Base-by-base conservation (phyloP, 2,797 vertebrate species). In the Sardinella longiceps region DNA sequence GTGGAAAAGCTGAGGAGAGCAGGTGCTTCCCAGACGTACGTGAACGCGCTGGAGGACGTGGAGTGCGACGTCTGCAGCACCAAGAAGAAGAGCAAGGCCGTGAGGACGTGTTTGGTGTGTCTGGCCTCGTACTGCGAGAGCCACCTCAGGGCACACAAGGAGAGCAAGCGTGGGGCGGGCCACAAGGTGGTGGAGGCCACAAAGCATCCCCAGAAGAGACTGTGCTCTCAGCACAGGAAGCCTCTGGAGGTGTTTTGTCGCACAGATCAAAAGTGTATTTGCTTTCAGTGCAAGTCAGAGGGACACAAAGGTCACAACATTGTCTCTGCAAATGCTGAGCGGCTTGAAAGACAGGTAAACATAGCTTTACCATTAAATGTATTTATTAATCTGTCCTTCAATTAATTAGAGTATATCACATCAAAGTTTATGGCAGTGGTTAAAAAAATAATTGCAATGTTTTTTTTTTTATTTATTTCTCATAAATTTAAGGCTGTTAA, bases 181-280 rank as follows among this genome's bases (percentile, higher is more conserved):
- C 98, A 97, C 84, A 95, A 94, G 86, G 88, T 97, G 50, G 91
- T 96, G 0, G 94, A 97, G 1, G 95, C 96, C 83, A 94, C 93
- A 23, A 93, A 93, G 30, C 94, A 96, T 89, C 95, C 93, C 82
- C 95, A 94, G 50, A 97, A 96, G 85, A 94, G 94, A 83, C 94
- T 96, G 87, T 99, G 98, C 28, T 94, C 93, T 0, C 93, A 95
- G 63, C 98, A 99, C 0, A 92, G 95, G 23, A 96, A 96, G 89
- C 88, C 93, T 0, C 95, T 97, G 95, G 95, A 96, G 91, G 93
- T 97, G 85, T 98, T 96, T 94, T 99, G 98, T 82, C 96, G 95
- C 93, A 96, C 94, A 0, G 98, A 99, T 92, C 97, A 96, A 93
- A 95, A 95, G 89, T 95, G 95, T 84, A 95, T 98, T 92, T 99